Conservation (phyloP, 1,140 invertebrate genomes). For the Monomorium pharaonis region DNA sequence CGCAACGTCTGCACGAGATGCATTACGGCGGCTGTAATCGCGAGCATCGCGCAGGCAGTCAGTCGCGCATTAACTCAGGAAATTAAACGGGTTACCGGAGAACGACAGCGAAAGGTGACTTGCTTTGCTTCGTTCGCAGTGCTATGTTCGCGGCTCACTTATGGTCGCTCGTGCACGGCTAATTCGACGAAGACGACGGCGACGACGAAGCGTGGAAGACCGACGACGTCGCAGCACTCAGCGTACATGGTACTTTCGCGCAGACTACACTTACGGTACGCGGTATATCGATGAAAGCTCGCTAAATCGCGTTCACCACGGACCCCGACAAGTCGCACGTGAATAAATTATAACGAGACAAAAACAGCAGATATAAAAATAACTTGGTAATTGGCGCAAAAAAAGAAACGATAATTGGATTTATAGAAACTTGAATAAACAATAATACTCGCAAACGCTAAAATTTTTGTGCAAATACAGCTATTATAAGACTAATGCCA, state of each 20-base stretch:
- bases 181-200: slow-evolving; percentile 27
- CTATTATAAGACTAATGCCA: neutral
- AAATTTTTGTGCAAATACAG: neutral
- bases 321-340: neutral
- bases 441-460: neutral
- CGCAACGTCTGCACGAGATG: slow-evolving; percentile 19
- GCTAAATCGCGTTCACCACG: neutral
- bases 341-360: neutral
- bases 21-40: slow-evolving; percentile 59
- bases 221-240: neutral
- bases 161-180: slow-evolving; percentile 14
- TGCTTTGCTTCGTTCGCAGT: neutral
- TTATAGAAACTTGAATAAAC: neutral
- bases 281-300: slow-evolving; percentile 8
- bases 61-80: slow-evolving; percentile 72
- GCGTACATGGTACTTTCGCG: neutral
- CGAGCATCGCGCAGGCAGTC: slow-evolving; percentile 59
- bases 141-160: neutral
- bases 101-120: slow-evolving; percentile 43
- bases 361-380: neutral
- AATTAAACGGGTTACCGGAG: slow-evolving; percentile 70
- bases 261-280: neutral
- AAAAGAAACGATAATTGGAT: neutral
- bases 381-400: neutral
- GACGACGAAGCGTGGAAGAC: slow-evolving; percentile 9